Evolutionary conservation across 2,113 vertebrate genomes (phyloP), one percentile per base, ranked within the genome.

Genomic region (Pachypanchax playfairii): DNA sequence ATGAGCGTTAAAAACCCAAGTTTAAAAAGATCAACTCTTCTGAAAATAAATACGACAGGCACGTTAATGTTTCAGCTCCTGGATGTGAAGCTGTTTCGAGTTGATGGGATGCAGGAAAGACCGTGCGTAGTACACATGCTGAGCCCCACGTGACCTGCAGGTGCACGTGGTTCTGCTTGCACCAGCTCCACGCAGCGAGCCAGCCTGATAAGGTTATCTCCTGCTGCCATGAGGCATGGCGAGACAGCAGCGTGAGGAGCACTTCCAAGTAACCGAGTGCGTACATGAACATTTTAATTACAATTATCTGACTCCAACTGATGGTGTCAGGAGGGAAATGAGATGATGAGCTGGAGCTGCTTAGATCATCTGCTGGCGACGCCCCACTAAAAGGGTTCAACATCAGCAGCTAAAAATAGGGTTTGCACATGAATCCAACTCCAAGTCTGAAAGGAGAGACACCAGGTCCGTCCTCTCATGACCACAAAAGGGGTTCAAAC

Each of bases 401-500:
- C 65, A 52, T 31, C 26, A 42, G 50, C 53, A 17, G 56, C 65
- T 66, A 75, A 70, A 70, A 71, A 78, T 80, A 82, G 54, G 28
- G 12, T 57, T 54, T 9, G 33, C n/a, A 33, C 36, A 60, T 41
- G 35, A 46, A 53, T 76, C 50, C 73, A 48, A 55, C n/a, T 35
- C 13, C 25, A 29, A 26, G 58, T 65, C 63, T 39, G 58, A 68
- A 72, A 55, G 15, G 13, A 53, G 73, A 65, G 65, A 55, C 46
- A 63, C 4, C 47, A 9, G 3, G 73, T 36, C 55, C 36, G 21
- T 52, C 59, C 46, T 58, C 18, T 21, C 48, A 84, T 82, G 75
- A 84, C 87, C 89, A 89, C 73, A 90, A 85, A 90, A 88, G 89
- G 88, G 87, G 48, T 72, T 80, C 55, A 36, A 53, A 65, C 13